Evolutionary conservation across 2,888 invertebrate species (phyloP).

Genomic region (Rhingia campestris): DNA sequence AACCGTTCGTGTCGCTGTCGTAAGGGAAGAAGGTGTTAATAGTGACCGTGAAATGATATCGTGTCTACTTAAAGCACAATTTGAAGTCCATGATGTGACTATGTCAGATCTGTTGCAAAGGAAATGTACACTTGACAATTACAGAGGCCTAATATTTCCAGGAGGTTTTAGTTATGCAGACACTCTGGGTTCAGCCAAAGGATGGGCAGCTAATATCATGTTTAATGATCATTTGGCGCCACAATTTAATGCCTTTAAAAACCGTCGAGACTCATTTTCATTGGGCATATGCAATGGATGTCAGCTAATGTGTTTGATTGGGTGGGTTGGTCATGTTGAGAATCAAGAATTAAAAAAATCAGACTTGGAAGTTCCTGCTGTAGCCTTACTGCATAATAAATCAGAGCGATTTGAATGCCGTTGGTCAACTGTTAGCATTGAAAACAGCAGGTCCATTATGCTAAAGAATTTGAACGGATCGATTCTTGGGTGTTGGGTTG

Average conservation of each 20-base stretch:
- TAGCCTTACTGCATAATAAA: slow-evolving; percentile 91
- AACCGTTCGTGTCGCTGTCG: slow-evolving; percentile 91
- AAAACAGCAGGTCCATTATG: slow-evolving; percentile 89
- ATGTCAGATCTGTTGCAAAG: slow-evolving; percentile 94
- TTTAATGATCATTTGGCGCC: slow-evolving; percentile 89
- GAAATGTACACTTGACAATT: slow-evolving; percentile 88
- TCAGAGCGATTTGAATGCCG: slow-evolving; percentile 94
- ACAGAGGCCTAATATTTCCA: slow-evolving; percentile 96
- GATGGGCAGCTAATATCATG: slow-evolving; percentile 96
- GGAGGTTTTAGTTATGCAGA: slow-evolving; percentile 99
- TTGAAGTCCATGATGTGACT: slow-evolving; percentile 96
- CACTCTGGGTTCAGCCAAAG: slow-evolving; percentile 98
- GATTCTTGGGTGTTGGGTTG: slow-evolving; percentile 97
- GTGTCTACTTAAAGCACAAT: slow-evolving; percentile 92
- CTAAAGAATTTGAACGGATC: slow-evolving; percentile 93
- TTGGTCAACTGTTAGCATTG: slow-evolving; percentile 90
- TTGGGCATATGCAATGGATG: slow-evolving; percentile 99
- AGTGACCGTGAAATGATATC: slow-evolving; percentile 99
- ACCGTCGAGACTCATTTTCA: slow-evolving; percentile 93
- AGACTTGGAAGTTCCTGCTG: slow-evolving; percentile 83
- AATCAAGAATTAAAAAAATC: slow-evolving; percentile 10
- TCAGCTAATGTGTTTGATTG: slow-evolving; percentile 96
- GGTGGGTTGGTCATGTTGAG: slow-evolving; percentile 90
- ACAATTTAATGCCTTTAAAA: slow-evolving; percentile 91
- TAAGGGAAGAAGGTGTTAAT: slow-evolving; percentile 96